Evolutionary conservation across 2,113 vertebrate genomes (phyloP).

Genomic region (Corythornis cristatus): DNA sequence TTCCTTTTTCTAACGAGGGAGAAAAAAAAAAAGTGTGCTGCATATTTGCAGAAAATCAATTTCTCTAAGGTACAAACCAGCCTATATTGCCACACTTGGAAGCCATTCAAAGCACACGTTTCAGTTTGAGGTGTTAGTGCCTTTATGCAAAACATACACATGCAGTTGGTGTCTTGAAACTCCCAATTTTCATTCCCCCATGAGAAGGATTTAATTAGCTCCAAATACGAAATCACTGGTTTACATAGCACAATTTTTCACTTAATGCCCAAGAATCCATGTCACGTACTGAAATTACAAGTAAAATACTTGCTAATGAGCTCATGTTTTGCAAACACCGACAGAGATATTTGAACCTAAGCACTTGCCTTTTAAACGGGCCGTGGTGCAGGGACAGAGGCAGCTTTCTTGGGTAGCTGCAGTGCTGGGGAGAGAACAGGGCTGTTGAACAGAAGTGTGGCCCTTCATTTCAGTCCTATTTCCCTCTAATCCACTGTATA

Average conservation of each 20-base stretch:
- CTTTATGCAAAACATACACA: slow-evolving; percentile 6
- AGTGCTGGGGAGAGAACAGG: background rate
- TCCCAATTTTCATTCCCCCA: background rate
- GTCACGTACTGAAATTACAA: background rate
- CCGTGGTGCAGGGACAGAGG: background rate
- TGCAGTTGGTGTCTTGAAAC: slow-evolving; percentile 9
- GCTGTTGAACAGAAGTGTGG: background rate
- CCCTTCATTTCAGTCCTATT: background rate
- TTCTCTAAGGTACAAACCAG: background rate
- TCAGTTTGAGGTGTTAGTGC: background rate
- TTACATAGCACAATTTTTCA: background rate
- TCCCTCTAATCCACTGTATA: slow-evolving; percentile 22
- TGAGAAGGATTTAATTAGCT: slow-evolving; percentile 37
- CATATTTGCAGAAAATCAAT: background rate
- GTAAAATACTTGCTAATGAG: slow-evolving; percentile 25
- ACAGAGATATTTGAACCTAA: background rate
- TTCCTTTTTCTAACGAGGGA: background rate
- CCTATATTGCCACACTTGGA: background rate
- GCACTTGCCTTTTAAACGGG: background rate
- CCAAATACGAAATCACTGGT: slow-evolving; percentile 5
- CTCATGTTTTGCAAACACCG: background rate
- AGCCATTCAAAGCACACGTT: background rate
- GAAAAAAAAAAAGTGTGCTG: background rate
- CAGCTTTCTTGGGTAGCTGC: background rate
- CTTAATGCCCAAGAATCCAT: background rate